Conservation (phyloP, 1,140 invertebrate genomes). For the Diabrotica undecimpunctata region DNA sequence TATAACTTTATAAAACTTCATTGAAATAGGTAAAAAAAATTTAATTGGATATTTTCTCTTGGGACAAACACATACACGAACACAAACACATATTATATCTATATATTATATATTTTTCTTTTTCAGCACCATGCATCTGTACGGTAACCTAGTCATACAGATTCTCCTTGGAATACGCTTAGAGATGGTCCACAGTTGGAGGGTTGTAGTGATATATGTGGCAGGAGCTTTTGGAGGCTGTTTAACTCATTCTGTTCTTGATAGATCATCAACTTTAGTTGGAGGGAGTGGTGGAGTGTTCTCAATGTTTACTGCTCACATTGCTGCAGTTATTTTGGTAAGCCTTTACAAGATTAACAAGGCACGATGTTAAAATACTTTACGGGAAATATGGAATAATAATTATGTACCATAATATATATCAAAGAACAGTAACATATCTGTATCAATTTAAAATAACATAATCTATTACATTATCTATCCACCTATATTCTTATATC, state of each 20-base stretch:
- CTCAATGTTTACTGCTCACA: conserved; percentile 89
- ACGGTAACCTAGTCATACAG: conserved; percentile 89
- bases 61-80: too few relatives aligned
- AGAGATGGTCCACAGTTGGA: conserved; percentile 93
- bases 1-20: too few relatives aligned
- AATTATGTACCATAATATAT: too few relatives aligned
- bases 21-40: too few relatives aligned
- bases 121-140: conserved; percentile 70
- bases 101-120: not conserved
- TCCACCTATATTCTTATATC: too few relatives aligned
- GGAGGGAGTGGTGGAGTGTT: conserved; percentile 97
- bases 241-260: conserved; percentile 81
- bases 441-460: too few relatives aligned
- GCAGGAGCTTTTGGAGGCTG: conserved; percentile 81
- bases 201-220: conserved; percentile 75
- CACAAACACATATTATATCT: too few relatives aligned
- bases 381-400: too few relatives aligned
- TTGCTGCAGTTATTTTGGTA: conserved; percentile 93
- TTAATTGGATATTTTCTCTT: too few relatives aligned
- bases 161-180: conserved; percentile 86
- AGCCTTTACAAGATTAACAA: conserved; percentile 25
- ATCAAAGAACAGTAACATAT: too few relatives aligned
- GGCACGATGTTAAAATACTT: too few relatives aligned
- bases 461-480: too few relatives aligned
- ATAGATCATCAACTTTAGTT: conserved; percentile 80